Base-by-base conservation (phyloP, 2,797 vertebrate genomes). In the Pantherophis alleghaniensis region DNA sequence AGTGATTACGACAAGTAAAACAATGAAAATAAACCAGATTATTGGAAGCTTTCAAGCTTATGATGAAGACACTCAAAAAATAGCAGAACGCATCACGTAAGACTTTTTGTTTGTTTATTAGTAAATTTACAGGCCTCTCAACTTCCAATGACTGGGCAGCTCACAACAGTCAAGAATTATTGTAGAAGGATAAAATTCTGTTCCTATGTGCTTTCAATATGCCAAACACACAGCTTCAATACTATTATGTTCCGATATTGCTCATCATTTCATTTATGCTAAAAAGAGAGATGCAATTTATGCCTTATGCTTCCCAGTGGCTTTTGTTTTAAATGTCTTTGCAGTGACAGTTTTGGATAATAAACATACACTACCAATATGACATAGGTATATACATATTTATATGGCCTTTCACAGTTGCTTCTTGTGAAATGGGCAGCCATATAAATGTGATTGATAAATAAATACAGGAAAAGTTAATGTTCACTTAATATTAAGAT, bases 51-150 rank as follows among this genome's bases (percentile, higher is more conserved):
- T 98, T 91, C 89, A 98, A 95, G 99, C 98, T 55, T 88, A 97
- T 28, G 98, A 99, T 95, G 98, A 98, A 95, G 99, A 99, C 94
- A 98, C 98, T 86, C 98, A 98, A 96, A 94, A 98, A 94, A 0
- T 61, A 87, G 98, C 98, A 86, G 90, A 98, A 88, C 91, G 37
- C 16, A 98, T 98, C 94, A 98, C 60, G 99, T 99, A 96, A 97
- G 98, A 63, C 55, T 20, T 55, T 47, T 90, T 32, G 16, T 14
- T 37, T 51, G 13, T 42, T 79, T 79, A 7, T 74, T 18, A 28
- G 37, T 69, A 87, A n/a, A 24, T 18, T n/a, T 47, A 47, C 20
- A 47, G 22, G 10, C 10, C 20, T 1, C 10, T 83, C 79, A 12
- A 83, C 42, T 83, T 24, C 37, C 79, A 47, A 24, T 47, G 74